Percentiles rank a stretch among this genome's conserved stretches.
phyloP scores from a whole-genome alignment of 2,888 invertebrate species.

The Rotaria macrura region DNA sequence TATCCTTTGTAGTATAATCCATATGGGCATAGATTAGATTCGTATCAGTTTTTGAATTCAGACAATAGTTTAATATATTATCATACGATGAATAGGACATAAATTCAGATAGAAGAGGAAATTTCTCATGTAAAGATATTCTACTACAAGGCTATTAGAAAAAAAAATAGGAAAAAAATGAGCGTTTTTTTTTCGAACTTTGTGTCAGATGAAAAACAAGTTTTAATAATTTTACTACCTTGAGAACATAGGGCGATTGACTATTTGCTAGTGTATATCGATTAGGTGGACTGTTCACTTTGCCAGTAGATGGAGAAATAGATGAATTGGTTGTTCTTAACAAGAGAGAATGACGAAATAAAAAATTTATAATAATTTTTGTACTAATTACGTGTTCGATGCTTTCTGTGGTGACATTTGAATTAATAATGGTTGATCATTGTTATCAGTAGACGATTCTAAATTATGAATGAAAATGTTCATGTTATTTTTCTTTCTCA shows the following conservation, averaged over 20 bases:
- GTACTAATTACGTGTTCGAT: not conserved
- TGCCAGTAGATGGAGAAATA: not conserved
- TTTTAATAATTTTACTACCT: not conserved
- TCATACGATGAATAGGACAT: not conserved
- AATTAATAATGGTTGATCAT: not conserved
- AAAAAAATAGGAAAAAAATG: not conserved
- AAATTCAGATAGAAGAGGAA: not conserved
- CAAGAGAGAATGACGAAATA: not conserved
- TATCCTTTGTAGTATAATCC: not conserved
- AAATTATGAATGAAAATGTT: not conserved
- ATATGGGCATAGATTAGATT: too few species aligned
- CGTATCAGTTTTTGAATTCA: not conserved
- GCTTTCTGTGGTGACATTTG: conserved; percentile 1
- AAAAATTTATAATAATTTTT: too few species aligned
- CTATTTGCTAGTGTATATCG: not conserved
- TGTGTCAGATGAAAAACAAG: too few species aligned
- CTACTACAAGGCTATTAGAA: not conserved
- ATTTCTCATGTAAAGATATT: not conserved
- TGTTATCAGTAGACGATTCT: not conserved
- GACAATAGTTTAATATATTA: not conserved
- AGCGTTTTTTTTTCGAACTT: too few species aligned
- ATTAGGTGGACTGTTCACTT: conserved; percentile 4
- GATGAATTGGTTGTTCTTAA: not conserved
- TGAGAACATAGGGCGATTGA: not conserved
- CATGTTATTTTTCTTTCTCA: not conserved